Evolutionary conservation across 2,888 invertebrate genomes (phyloP), one percentile per base, ranked within the genome.

Genomic region (Pterobdella sp.): DNA sequence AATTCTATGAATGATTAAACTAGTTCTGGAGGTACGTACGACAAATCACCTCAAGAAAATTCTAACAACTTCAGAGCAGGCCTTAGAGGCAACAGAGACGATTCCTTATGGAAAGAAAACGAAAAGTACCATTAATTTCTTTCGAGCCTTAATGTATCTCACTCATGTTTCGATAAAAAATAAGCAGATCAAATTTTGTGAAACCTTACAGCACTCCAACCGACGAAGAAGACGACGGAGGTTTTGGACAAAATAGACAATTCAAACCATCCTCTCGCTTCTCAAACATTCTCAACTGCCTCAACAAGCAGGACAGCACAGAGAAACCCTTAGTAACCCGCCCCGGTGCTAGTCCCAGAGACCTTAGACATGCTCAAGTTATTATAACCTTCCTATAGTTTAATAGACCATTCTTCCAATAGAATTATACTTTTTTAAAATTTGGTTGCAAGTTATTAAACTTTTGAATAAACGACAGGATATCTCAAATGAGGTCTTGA

Each of bases 261-360:
- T n/a, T 1, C 34, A 29, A 56, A 3, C 22, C n/a, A 1, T 26
- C 71, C 1, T 26, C 60, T 81, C 68, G 82, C 81, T 70, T 80
- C 80, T 81, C 82, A 29, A 81, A 82, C 10, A 80, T 84, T 75
- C 81, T 82, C 68, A 80, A 84, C 66, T 82, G 81, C 68, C 84
- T 84, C 78, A 81, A 83, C 37, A 84, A 84, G 75, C 84, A 84
- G 76, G 82, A 82, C 74, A 83, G 83, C 76, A 81, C 84, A 76
- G 84, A 84, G 76, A 82, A 87, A 85, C 82, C 88, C 85, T 81
- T 84, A 72, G 81, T 84, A 81, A 76, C 77, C 79, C 75, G 80
- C 81, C 87, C 89, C 78, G 89, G 89, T 78, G 89, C 89, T 75
- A 88, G 88, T 81, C 89, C 89, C 74, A 85, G 90, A 77, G 88